Percentiles rank a stretch among this genome's conserved stretches.
These are phyloP conservation scores for Axis porcinus DNA, from an alignment of 2,113 vertebrate genomes.

Conservation along the genomic window DNA sequence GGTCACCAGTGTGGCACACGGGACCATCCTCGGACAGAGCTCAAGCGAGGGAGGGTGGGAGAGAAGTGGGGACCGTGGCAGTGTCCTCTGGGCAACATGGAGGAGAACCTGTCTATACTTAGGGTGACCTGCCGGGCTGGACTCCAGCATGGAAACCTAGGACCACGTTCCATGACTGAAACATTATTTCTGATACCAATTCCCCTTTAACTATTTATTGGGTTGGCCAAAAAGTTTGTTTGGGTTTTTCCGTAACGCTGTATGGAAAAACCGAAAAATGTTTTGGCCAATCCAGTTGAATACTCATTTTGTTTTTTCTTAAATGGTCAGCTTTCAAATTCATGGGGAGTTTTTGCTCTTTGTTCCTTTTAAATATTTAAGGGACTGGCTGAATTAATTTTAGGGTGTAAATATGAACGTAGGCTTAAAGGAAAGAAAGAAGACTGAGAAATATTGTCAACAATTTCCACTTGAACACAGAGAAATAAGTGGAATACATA, in stretches of 20 bases:
- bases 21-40: not conserved
- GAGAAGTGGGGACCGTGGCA: not conserved
- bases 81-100: not conserved
- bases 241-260: not conserved
- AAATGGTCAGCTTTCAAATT: not conserved
- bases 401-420: not conserved
- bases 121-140: fast-evolving
- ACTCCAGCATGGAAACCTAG: not conserved
- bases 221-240: not conserved
- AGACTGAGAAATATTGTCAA: not conserved
- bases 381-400: not conserved
- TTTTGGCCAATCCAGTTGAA: not conserved
- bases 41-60: not conserved
- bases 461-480: not conserved
- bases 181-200: not conserved
- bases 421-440: not conserved
- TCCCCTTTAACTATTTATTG: not conserved
- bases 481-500: not conserved
- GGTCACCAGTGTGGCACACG: not conserved
- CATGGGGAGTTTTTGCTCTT: not conserved
- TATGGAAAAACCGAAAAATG: not conserved
- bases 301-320: not conserved
- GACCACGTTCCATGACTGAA: not conserved
- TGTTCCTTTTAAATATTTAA: not conserved
- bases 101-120: not conserved